Conservation (phyloP, 2,888 invertebrate species). For the Emmelina monodactyla region DNA sequence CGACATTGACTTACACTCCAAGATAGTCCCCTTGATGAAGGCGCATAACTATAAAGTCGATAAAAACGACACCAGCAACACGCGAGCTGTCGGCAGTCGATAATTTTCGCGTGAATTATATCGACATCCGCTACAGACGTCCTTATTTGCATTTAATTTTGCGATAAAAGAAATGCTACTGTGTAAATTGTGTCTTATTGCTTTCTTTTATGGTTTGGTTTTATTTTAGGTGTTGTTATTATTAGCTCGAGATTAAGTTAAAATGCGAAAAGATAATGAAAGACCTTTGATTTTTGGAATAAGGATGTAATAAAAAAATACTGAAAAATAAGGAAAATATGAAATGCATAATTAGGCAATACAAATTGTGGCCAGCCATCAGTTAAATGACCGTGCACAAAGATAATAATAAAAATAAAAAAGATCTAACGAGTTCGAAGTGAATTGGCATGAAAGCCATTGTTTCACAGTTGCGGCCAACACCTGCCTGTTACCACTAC, state of each 20-base stretch:
- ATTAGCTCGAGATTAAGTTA: not conserved
- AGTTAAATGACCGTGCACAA: not conserved
- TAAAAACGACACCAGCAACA: slow-evolving; percentile 28
- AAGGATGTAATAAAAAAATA: not conserved
- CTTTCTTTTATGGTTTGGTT: too few species aligned
- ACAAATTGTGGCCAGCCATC: not conserved
- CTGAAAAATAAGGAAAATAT: not conserved
- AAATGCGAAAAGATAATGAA: not conserved
- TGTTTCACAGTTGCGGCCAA: slow-evolving; percentile 18
- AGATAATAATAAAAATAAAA: not conserved
- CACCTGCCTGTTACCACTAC: slow-evolving; percentile 31
- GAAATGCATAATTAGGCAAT: not conserved
- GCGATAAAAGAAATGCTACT: slow-evolving; percentile 3
- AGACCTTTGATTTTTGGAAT: too few species aligned
- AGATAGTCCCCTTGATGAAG: slow-evolving; percentile 33
- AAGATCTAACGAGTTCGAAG: slow-evolving; percentile 15
- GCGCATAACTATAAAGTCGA: slow-evolving; percentile 40
- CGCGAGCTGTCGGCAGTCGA: slow-evolving; percentile 44
- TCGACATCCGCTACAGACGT: slow-evolving; percentile 35
- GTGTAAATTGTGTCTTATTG: not conserved
- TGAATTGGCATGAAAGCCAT: slow-evolving; percentile 24
- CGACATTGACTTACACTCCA: slow-evolving; percentile 39
- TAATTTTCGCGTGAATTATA: slow-evolving; percentile 40
- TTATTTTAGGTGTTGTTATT: too few species aligned
- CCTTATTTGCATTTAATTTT: slow-evolving; percentile 46